Percentiles rank a stretch among this genome's conserved stretches.
Conservation (phyloP, 2,888 invertebrate genomes). For the Agrypnus murinus region DNA sequence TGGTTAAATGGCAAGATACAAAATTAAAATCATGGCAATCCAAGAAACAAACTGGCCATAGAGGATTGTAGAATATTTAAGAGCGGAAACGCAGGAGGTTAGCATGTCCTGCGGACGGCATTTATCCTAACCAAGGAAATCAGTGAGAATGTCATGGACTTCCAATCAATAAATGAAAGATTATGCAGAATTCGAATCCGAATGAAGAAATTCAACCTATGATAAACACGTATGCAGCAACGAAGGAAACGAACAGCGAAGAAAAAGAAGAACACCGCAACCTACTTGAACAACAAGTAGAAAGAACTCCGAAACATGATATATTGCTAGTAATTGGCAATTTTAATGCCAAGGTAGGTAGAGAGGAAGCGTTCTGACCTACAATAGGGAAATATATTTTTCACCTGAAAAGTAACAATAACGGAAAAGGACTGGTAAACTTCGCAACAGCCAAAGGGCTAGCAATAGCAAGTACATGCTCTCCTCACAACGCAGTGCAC, state of each 20-base stretch:
- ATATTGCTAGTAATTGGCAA: neutral
- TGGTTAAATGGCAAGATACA: neutral
- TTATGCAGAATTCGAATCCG: neutral
- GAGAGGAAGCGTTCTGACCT: constrained; percentile 2
- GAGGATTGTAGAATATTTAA: no score
- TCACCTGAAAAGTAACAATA: constrained; percentile 1
- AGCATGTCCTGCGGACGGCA: constrained; percentile 1
- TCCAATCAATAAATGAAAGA: constrained; percentile 10
- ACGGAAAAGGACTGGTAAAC: constrained; percentile 7
- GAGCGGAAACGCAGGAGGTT: no score
- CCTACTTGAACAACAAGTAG: neutral
- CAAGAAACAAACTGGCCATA: no score
- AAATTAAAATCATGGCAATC: no score
- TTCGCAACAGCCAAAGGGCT: neutral
- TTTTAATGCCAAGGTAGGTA: constrained; percentile 3
- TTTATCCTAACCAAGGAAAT: constrained; percentile 1
- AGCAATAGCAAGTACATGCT: constrained; percentile 10
- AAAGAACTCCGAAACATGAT: neutral
- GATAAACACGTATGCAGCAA: neutral
- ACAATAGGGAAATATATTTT: constrained; percentile 2
- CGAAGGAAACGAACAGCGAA: neutral
- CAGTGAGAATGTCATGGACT: constrained; percentile 6
- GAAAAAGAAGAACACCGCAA: neutral
- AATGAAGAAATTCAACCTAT: constrained; percentile 13
- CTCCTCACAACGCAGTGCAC: constrained; percentile 7